These are phyloP conservation scores for Dreissena polymorpha DNA, from an alignment of 1,140 invertebrate genomes.

Conservation along the genomic window DNA sequence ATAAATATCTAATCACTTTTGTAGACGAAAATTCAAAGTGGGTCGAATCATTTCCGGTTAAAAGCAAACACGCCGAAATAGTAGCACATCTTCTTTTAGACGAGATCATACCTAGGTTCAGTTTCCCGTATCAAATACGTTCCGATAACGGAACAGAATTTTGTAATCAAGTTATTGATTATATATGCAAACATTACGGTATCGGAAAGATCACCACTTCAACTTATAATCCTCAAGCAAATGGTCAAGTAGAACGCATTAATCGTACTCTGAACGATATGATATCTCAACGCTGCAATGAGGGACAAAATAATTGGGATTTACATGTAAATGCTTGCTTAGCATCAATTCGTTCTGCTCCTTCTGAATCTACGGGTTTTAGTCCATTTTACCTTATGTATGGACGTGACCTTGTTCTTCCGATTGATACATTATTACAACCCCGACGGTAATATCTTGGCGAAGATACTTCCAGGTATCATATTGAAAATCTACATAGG, in stretches of 20 bases:
- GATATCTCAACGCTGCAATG: too few relatives aligned
- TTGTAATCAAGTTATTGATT: too few relatives aligned
- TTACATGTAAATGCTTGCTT: too few relatives aligned
- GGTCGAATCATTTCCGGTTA: background rate
- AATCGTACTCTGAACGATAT: background rate
- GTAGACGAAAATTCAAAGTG: background rate
- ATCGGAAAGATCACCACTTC: too few relatives aligned
- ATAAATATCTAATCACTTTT: background rate
- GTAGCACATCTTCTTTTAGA: conserved; percentile 8
- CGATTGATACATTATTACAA: background rate
- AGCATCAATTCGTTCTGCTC: too few relatives aligned
- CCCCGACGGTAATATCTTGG: too few relatives aligned
- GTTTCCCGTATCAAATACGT: too few relatives aligned
- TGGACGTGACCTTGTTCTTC: conserved; percentile 2
- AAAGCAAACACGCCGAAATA: conserved; percentile 6
- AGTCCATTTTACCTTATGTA: conserved; percentile 17
- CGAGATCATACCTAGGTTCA: conserved; percentile 9
- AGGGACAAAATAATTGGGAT: too few relatives aligned
- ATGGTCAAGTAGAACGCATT: conserved; percentile 6
- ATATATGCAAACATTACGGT: too few relatives aligned
- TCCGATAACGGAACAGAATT: too few relatives aligned
- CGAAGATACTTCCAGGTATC: too few relatives aligned
- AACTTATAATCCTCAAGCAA: conserved; percentile 5
- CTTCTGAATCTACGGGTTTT: background rate
- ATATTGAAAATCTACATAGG: conserved; percentile 8